Evolutionary conservation across 2,113 vertebrate genomes (phyloP).

Genomic region (Onychostruthus taczanowskii): DNA sequence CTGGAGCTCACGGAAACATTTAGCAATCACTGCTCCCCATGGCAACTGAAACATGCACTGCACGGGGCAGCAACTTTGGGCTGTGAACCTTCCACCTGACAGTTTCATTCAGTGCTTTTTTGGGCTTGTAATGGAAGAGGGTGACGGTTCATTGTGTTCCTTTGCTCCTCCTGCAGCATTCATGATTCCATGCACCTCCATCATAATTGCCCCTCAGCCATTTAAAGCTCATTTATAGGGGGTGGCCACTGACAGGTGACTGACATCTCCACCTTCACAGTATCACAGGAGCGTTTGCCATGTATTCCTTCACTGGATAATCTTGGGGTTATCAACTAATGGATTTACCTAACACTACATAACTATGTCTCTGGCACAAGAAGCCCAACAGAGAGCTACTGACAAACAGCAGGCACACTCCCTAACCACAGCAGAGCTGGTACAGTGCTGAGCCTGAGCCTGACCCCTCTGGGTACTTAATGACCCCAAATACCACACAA

Average conservation of each 20-base stretch:
- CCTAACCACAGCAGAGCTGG: neutral
- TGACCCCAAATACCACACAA: neutral
- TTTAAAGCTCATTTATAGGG: neutral
- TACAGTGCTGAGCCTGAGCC: neutral
- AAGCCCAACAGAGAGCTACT: neutral
- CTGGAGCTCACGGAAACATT: neutral
- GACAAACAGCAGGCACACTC: rapidly evolving
- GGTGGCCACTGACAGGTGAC: neutral
- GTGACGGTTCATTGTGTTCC: neutral
- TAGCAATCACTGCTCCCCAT: neutral
- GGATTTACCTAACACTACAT: neutral
- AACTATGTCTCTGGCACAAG: neutral
- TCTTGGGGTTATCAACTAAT: neutral
- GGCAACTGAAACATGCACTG: neutral
- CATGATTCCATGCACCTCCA: neutral
- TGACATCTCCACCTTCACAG: neutral
- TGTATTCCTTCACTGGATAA: neutral
- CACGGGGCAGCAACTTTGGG: neutral
- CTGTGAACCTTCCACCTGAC: neutral
- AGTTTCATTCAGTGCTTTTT: neutral
- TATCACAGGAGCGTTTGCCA: rapidly evolving
- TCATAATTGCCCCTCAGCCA: neutral
- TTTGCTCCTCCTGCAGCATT: neutral
- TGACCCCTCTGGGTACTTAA: neutral
- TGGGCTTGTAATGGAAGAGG: neutral